These are phyloP conservation scores for Amblyraja radiata DNA, from an alignment of 2,797 vertebrate genomes.

Conservation along the genomic window DNA sequence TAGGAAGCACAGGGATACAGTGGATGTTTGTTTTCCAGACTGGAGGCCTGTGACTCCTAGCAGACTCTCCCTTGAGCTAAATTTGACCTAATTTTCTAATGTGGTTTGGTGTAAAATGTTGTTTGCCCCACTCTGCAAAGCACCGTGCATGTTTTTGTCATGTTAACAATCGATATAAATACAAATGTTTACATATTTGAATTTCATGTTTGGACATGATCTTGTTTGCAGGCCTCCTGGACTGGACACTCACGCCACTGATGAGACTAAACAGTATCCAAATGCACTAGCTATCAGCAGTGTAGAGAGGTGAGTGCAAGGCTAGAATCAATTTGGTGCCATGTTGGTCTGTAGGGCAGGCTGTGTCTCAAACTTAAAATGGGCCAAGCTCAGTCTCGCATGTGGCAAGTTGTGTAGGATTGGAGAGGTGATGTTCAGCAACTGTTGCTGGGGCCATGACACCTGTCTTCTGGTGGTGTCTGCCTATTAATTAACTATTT, in stretches of 20 bases:
- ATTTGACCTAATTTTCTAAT: not conserved
- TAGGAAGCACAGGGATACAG: no score
- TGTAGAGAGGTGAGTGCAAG: not conserved
- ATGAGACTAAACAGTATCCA: slow-evolving; percentile 62
- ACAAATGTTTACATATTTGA: not conserved
- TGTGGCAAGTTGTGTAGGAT: not conserved
- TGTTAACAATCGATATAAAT: not conserved
- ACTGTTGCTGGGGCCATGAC: not conserved
- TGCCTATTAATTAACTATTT: not conserved
- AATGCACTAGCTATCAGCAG: slow-evolving; percentile 44
- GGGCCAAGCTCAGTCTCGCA: not conserved
- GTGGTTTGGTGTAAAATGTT: not conserved
- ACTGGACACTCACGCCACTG: slow-evolving; percentile 73
- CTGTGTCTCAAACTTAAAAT: not conserved
- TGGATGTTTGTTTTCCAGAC: no score
- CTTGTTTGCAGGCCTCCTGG: slow-evolving; percentile 66
- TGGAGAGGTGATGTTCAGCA: not conserved
- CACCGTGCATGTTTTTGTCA: not conserved
- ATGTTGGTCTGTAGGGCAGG: not conserved
- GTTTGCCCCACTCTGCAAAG: not conserved
- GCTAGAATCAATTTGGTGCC: not conserved
- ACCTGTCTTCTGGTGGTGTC: not conserved
- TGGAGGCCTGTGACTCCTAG: no score
- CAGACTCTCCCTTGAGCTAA: not conserved
- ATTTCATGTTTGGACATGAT: no score